Conservation (phyloP, 2,888 invertebrate genomes). For the Rhodophaea formosa region DNA sequence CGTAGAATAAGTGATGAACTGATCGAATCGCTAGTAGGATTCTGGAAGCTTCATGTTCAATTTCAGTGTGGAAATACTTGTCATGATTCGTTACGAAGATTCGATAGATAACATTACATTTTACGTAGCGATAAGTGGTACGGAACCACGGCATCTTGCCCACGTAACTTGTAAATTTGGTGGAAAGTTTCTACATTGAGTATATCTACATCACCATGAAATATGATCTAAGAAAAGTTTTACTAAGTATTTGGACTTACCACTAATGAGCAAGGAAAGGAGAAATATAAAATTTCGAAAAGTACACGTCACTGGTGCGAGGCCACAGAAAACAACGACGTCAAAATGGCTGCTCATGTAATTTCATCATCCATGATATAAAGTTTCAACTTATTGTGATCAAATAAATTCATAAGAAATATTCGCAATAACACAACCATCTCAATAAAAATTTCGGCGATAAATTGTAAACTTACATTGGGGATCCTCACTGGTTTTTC, state of each 20-base stretch:
- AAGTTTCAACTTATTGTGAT: slow-evolving; percentile 32
- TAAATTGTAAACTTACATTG: slow-evolving; percentile 77
- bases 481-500: slow-evolving; percentile 85
- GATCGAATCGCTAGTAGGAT: no score
- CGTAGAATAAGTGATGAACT: no score
- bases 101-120: no score
- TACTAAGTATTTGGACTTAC: not conserved
- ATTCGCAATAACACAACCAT: slow-evolving; percentile 45
- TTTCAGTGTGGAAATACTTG: no score
- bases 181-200: no score
- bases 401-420: slow-evolving; percentile 39
- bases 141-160: no score
- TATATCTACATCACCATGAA: no score
- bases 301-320: slow-evolving; percentile 65
- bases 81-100: no score
- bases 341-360: slow-evolving; percentile 76
- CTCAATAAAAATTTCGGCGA: slow-evolving; percentile 53
- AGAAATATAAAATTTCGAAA: slow-evolving; percentile 21
- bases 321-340: slow-evolving; percentile 63
- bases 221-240: no score
- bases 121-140: no score
- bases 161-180: no score
- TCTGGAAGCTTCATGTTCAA: no score
- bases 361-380: slow-evolving; percentile 47
- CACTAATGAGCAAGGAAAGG: not conserved